Percentiles rank a stretch among this genome's conserved stretches.
Evolutionary conservation across 2,888 invertebrate species (phyloP).

Genomic region (Holacanthella duospinosa): DNA sequence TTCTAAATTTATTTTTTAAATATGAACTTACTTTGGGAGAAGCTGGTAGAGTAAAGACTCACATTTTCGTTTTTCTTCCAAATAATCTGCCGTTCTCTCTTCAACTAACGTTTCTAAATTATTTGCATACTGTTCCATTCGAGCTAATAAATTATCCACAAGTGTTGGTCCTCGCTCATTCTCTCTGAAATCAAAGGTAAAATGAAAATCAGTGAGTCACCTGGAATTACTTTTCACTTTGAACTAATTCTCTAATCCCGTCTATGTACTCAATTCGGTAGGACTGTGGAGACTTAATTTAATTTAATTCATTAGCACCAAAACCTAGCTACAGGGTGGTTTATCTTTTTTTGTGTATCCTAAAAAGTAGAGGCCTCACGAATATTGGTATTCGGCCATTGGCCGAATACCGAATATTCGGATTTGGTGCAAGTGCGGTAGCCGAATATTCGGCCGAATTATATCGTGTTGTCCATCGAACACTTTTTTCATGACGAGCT

Average conservation of each 20-base stretch:
- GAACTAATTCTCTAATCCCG: too few relatives aligned
- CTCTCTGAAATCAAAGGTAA: conserved; percentile 51
- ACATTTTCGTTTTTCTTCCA: conserved; percentile 96
- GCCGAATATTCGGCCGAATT: too few relatives aligned
- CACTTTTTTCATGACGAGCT: too few relatives aligned
- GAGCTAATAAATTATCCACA: conserved; percentile 78
- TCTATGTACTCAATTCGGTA: too few relatives aligned
- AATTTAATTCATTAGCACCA: too few relatives aligned
- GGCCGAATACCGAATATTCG: too few relatives aligned
- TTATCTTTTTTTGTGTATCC: background rate
- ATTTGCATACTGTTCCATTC: conserved; percentile 99
- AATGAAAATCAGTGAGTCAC: too few relatives aligned
- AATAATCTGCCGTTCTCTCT: conserved; percentile 90
- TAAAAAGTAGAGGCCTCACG: too few relatives aligned
- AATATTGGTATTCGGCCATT: too few relatives aligned
- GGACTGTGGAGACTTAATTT: too few relatives aligned
- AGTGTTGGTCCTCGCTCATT: conserved; percentile 86
- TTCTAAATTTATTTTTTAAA: background rate
- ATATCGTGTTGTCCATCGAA: too few relatives aligned
- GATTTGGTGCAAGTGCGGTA: too few relatives aligned
- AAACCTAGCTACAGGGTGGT: background rate
- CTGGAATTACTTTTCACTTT: background rate
- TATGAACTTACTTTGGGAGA: conserved; percentile 65
- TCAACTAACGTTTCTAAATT: conserved; percentile 93
- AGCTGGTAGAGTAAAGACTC: conserved; percentile 93